phyloP scores from a whole-genome alignment of 2,797 vertebrate genomes.

The Yasuhikotakia modesta region DNA sequence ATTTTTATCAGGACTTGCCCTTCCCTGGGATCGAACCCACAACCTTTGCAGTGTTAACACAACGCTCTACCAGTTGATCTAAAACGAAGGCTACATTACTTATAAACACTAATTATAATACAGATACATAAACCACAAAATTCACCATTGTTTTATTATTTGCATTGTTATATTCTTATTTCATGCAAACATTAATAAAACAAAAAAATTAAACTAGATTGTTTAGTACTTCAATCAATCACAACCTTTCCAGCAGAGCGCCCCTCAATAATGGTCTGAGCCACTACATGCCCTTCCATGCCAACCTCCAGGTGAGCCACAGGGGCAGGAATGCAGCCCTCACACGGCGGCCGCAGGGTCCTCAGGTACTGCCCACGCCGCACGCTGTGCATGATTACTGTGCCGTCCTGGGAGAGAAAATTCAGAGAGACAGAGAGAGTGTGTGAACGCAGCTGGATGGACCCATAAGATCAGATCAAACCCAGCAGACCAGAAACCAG shows the following conservation, averaged over 20 bases:
- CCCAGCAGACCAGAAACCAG: not conserved
- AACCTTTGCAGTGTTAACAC: too few species aligned
- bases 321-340: conserved; percentile 70
- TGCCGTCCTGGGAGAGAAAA: conserved; percentile 85
- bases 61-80: too few species aligned
- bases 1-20: too few species aligned
- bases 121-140: too few species aligned
- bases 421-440: not conserved
- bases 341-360: conserved; percentile 77
- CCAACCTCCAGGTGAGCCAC: conserved; percentile 86
- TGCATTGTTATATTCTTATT: too few species aligned
- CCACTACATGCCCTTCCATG: conserved; percentile 89
- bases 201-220: not conserved
- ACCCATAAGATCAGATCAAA: not conserved
- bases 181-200: not conserved
- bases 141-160: too few species aligned
- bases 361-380: conserved; percentile 89
- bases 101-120: too few species aligned
- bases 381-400: conserved; percentile 89
- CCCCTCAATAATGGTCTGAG: conserved; percentile 80
- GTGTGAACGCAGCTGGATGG: not conserved
- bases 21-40: too few species aligned
- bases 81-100: too few species aligned
- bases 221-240: not conserved
- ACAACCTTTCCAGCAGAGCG: conserved; percentile 69